phyloP scores from a whole-genome alignment of 1,140 invertebrate species.

The Tenebrio molitor region DNA sequence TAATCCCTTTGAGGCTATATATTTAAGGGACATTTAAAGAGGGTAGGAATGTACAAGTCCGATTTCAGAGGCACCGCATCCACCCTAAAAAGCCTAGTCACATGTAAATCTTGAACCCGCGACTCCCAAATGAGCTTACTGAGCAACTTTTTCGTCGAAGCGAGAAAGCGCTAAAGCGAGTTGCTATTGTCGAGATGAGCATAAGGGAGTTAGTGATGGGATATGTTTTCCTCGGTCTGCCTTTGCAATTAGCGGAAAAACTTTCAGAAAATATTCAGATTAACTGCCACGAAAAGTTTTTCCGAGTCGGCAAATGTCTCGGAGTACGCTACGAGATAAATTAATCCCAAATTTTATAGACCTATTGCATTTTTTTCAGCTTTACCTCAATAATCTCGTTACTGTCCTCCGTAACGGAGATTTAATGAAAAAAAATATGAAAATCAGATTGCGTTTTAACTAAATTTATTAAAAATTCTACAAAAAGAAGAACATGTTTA shows the following conservation, averaged over 20 bases:
- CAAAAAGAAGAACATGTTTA: too few relatives aligned
- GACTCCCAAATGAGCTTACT: slow-evolving; percentile 41
- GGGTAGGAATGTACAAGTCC: slow-evolving; percentile 12
- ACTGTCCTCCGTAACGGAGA: slow-evolving; percentile 2
- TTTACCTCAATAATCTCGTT: slow-evolving; percentile 1
- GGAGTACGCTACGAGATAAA: slow-evolving; percentile 10
- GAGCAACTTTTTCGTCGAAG: not conserved
- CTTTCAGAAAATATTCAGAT: slow-evolving; percentile 9
- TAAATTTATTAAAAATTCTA: slow-evolving; percentile 19
- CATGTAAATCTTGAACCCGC: slow-evolving; percentile 40
- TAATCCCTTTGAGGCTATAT: slow-evolving; percentile 27
- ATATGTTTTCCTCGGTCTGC: slow-evolving; percentile 4
- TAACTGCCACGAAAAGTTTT: slow-evolving; percentile 5
- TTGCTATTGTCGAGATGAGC: not conserved
- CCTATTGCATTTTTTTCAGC: not conserved
- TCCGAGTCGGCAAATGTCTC: not conserved
- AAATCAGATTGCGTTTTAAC: slow-evolving; percentile 7
- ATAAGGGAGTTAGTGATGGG: not conserved
- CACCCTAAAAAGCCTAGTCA: slow-evolving; percentile 28
- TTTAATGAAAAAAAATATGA: not conserved
- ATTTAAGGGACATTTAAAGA: slow-evolving; percentile 12
- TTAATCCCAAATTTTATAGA: slow-evolving; percentile 12
- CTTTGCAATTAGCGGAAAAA: slow-evolving; percentile 10
- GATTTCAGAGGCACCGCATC: slow-evolving; percentile 20
- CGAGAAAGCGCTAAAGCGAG: slow-evolving; percentile 5